Evolutionary conservation across 30 jellyfish, hydroid and myxozoan genomes (phyloP), one percentile per base, ranked within the genome.

Genomic region (Aurelia sp.): DNA sequence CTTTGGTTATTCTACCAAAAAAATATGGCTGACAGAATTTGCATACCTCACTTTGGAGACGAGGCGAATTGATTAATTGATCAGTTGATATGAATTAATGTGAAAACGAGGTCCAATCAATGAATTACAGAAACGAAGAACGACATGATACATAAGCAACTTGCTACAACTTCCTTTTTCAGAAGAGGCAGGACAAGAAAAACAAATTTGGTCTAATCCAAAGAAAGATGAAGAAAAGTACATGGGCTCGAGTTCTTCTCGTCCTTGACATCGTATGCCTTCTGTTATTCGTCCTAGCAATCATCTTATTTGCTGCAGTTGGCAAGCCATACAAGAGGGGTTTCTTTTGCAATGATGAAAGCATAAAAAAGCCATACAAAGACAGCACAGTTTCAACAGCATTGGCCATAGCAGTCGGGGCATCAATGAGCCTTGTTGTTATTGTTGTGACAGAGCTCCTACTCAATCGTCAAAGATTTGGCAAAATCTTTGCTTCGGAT

Each of bases 271-370:
- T 70, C 63, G 3, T 60, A 0, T 52, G 69, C 19, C 18, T 71
- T 1, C 67, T 70, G 18, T 59, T 40, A 8, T 76, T 91, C 67
- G 95, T 75, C 47, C 16, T 78, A n/a, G 95, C 89, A 41, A 74
- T 91, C 12, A 38, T 91, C 19, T 50, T 67, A 30, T 91, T 83
- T 63, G 66, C 83, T 52, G 66, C 64, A 47, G 48, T 76, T 33
- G 97, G 97, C 74, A 76, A 86, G 78, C 98, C 98, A 11, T 62
- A 50, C 87, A 53, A 75, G 63, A 80, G 92, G 41, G 98, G 98
- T 8, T 93, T 87, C 87, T 93, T 76, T 64, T 93, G 98, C 88
- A 76, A 81, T 31, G 98, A 93, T 63, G 97, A 93, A 79, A 83
- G 93, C 87, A 88, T 93, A 60, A 80, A 58, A 16, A 93, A 87